Evolutionary conservation across 1,140 invertebrate genomes (phyloP).

Genomic region (Alviniconcha marisindica): DNA sequence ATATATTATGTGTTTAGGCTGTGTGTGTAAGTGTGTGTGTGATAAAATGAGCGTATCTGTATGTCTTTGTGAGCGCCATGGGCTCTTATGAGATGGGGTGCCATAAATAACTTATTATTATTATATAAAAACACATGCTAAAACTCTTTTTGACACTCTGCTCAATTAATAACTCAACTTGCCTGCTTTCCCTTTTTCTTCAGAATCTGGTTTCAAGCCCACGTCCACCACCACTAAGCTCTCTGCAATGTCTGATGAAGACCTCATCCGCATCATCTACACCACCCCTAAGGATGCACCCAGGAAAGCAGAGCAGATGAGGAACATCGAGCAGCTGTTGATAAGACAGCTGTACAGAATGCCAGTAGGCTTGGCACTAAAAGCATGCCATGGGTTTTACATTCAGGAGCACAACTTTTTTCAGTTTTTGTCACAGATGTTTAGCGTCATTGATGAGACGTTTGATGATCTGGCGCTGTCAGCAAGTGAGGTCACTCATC

Average conservation of each 20-base stretch:
- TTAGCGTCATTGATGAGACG: slow-evolving; percentile 29
- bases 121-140: too few species aligned
- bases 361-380: not conserved
- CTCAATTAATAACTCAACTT: not conserved
- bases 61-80: too few species aligned
- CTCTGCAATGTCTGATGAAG: not conserved
- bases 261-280: slow-evolving; percentile 4
- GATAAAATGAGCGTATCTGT: too few species aligned
- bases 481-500: not conserved
- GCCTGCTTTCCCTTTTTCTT: not conserved
- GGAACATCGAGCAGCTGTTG: not conserved
- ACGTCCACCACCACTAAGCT: not conserved
- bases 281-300: not conserved
- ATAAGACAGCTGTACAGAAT: slow-evolving; percentile 15
- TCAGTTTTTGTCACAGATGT: slow-evolving; percentile 12
- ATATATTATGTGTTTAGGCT: too few species aligned
- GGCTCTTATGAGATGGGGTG: too few species aligned
- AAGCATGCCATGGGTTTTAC: slow-evolving; percentile 27
- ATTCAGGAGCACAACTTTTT: not conserved
- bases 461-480: slow-evolving; percentile 1
- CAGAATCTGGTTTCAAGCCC: not conserved
- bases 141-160: not conserved
- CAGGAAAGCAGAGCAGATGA: not conserved
- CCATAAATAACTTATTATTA: too few species aligned
- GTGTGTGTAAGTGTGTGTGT: too few species aligned